Conservation (phyloP, 2,888 invertebrate species). For the Yponomeuta plumbellus region DNA sequence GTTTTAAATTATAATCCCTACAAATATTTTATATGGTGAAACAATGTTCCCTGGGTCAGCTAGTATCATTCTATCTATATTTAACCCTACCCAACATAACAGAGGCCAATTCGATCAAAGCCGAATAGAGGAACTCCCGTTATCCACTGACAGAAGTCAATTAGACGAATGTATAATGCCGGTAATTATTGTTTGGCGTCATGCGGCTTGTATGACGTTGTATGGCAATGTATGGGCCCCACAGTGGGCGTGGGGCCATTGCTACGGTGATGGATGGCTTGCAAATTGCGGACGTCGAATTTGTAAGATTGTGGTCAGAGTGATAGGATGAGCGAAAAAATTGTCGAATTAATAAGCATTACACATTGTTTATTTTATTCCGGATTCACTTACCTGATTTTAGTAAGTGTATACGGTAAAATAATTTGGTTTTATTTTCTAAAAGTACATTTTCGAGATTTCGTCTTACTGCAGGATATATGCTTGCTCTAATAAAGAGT, state of each 20-base stretch:
- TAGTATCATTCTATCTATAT: background rate
- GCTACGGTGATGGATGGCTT: constrained; percentile 10
- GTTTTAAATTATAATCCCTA: too few species aligned
- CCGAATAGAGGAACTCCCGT: constrained; percentile 8
- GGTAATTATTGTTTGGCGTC: constrained; percentile 11
- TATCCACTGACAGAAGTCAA: constrained; percentile 6
- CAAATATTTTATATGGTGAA: too few species aligned
- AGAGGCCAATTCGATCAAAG: background rate
- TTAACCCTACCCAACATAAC: background rate
- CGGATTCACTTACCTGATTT: too few species aligned
- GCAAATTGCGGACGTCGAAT: constrained; percentile 5
- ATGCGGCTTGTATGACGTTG: constrained; percentile 2
- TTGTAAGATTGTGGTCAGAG: background rate
- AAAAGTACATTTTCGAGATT: too few species aligned
- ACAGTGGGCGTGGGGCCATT: background rate
- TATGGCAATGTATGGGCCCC: constrained; percentile 5
- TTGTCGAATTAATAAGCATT: too few species aligned
- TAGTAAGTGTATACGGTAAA: too few species aligned
- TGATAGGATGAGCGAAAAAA: background rate
- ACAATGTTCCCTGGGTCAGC: too few species aligned
- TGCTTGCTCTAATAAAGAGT: too few species aligned
- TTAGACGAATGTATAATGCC: constrained; percentile 11
- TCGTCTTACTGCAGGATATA: too few species aligned
- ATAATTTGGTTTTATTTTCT: too few species aligned
- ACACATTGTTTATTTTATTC: too few species aligned